A percentile compares a stretch with the other conserved stretches of the same genome.
phyloP scores from a whole-genome alignment of 1,140 invertebrate genomes.

The Drosophila kanapiae region DNA sequence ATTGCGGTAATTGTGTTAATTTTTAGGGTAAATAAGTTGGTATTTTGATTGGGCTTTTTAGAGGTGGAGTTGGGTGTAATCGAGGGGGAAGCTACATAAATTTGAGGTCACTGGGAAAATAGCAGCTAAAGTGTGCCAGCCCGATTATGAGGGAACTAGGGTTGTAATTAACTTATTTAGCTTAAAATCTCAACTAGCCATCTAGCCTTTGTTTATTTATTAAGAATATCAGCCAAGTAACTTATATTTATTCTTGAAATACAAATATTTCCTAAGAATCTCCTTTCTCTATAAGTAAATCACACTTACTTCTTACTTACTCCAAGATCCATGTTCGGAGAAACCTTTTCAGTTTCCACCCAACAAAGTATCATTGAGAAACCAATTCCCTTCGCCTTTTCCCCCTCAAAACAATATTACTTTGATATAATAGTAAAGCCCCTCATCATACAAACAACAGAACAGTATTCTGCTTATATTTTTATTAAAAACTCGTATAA shows the following conservation, averaged over 20 bases:
- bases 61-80: slow-evolving; percentile 1
- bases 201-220: neutral
- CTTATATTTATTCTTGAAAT: neutral
- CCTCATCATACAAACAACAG: slow-evolving; percentile 6
- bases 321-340: neutral
- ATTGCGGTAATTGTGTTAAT: slow-evolving; percentile 80
- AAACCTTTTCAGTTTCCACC: neutral
- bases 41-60: slow-evolving; percentile 33
- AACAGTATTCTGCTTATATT: slow-evolving; percentile 22
- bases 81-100: slow-evolving; percentile 1
- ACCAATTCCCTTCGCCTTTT: neutral
- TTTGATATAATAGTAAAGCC: neutral
- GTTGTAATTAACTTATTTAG: neutral
- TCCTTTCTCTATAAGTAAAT: neutral
- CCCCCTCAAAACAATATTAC: neutral
- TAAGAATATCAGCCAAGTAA: neutral
- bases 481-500: slow-evolving; percentile 5
- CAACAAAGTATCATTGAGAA: slow-evolving; percentile 1
- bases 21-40: slow-evolving; percentile 66
- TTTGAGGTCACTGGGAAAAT: slow-evolving; percentile 60
- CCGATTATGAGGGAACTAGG: slow-evolving; percentile 1
- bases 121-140: slow-evolving; percentile 25
- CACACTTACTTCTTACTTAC: neutral
- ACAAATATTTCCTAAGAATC: neutral
- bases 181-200: too few relatives aligned